A percentile compares a stretch with the other conserved stretches of the same genome.
These are phyloP conservation scores for Cataglyphis hispanica DNA, from an alignment of 1,140 invertebrate species.

Conservation along the genomic window DNA sequence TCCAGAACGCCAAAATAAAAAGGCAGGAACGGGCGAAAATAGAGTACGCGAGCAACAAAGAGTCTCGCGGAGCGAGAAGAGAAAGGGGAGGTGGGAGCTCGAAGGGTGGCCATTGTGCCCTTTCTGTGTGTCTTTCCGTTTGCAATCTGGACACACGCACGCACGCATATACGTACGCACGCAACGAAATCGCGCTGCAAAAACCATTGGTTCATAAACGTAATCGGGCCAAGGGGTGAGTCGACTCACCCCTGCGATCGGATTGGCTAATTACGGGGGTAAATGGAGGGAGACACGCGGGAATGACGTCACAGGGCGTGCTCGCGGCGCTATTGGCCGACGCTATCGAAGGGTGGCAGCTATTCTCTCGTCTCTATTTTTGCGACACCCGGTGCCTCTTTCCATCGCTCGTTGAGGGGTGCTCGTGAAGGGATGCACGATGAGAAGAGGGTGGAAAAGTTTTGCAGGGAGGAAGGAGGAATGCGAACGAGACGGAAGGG, in stretches of 20 bases:
- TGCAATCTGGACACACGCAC: conserved; percentile 31
- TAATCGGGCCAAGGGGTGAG: conserved; percentile 65
- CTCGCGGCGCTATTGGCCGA: conserved; percentile 79
- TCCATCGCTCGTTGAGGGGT: conserved; percentile 12
- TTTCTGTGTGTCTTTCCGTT: conserved; percentile 44
- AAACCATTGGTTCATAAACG: conserved; percentile 81
- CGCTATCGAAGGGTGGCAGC: conserved; percentile 43
- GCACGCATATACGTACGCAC: neutral
- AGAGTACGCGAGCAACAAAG: conserved; percentile 44
- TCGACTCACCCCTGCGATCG: conserved; percentile 65
- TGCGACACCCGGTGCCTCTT: conserved; percentile 30
- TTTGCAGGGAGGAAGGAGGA: neutral
- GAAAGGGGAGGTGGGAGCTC: conserved; percentile 26
- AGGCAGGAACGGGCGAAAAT: conserved; percentile 24
- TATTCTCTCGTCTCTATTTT: conserved; percentile 52
- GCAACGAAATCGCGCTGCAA: conserved; percentile 32
- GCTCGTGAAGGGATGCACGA: conserved; percentile 14
- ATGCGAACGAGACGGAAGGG: conserved; percentile 53
- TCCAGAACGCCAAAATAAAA: conserved; percentile 22
- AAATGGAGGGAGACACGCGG: conserved; percentile 59
- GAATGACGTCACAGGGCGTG: conserved; percentile 82
- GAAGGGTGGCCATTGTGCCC: conserved; percentile 47
- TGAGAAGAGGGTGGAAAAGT: conserved; percentile 18
- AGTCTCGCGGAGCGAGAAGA: conserved; percentile 23
- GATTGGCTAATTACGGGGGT: conserved; percentile 82